Evolutionary conservation across 2,888 invertebrate genomes (phyloP).

Genomic region (Isotomurus palustris): DNA sequence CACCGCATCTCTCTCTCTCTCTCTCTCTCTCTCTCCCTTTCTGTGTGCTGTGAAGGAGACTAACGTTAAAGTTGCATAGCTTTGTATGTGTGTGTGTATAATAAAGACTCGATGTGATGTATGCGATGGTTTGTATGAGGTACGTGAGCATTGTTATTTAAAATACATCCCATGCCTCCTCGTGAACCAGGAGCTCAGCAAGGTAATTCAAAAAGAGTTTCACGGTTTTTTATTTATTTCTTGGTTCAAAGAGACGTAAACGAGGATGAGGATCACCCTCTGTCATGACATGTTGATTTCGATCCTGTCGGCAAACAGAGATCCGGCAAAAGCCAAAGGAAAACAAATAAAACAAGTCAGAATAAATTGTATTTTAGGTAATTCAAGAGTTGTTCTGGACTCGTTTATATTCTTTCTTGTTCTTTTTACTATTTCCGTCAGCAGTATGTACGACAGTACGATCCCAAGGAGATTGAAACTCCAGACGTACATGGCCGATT

Average conservation of each 20-base stretch:
- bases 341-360: conserved; percentile 38
- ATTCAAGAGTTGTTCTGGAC: conserved; percentile 24
- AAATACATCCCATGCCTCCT: too few species aligned
- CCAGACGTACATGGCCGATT: neutral
- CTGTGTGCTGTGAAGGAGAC: too few species aligned
- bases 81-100: neutral
- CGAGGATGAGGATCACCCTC: conserved; percentile 3
- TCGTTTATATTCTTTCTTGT: conserved; percentile 22
- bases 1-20: too few species aligned
- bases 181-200: too few species aligned
- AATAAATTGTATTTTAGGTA: conserved; percentile 35
- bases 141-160: too few species aligned
- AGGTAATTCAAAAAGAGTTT: neutral
- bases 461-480: neutral
- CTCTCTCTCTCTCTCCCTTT: too few species aligned
- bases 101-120: neutral
- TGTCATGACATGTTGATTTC: neutral
- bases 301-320: conserved; percentile 15
- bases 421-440: conserved; percentile 32
- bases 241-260: too few species aligned
- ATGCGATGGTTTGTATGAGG: neutral
- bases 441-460: neutral
- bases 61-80: too few species aligned
- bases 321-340: conserved; percentile 28
- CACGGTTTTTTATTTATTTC: neutral